Evolutionary conservation across 2,113 vertebrate genomes (phyloP).

Genomic region (Stegastes partitus): DNA sequence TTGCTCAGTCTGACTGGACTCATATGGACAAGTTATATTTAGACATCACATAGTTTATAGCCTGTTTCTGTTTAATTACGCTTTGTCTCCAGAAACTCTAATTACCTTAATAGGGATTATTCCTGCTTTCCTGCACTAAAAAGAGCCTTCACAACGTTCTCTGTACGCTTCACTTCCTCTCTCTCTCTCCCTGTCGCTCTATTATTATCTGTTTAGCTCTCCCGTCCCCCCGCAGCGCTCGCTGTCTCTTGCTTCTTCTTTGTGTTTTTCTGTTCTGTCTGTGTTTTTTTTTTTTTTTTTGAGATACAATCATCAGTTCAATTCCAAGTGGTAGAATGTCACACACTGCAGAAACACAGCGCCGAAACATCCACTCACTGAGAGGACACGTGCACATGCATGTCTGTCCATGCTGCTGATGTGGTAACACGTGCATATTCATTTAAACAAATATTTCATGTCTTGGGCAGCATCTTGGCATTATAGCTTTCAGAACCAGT

Average conservation of each 20-base stretch:
- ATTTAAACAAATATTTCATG: slow-evolving; percentile 10
- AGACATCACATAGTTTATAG: slow-evolving; percentile 58
- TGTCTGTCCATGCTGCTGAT: slow-evolving; percentile 14
- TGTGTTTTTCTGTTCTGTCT: not conserved
- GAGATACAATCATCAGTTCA: slow-evolving; percentile 34
- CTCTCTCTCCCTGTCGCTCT: not conserved
- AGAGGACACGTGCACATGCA: not conserved
- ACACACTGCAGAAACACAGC: slow-evolving; percentile 7
- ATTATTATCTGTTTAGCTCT: slow-evolving; percentile 35
- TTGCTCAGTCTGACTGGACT: slow-evolving; percentile 27
- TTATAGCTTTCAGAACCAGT: not conserved
- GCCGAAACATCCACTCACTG: not conserved
- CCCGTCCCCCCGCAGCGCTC: slow-evolving; percentile 18
- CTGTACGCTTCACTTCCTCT: slow-evolving; percentile 8
- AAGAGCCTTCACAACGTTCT: slow-evolving; percentile 29
- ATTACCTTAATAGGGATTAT: slow-evolving; percentile 74
- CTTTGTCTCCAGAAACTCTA: slow-evolving; percentile 68
- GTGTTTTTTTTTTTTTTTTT: not conserved
- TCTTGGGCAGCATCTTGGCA: not conserved
- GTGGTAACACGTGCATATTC: not conserved
- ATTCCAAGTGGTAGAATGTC: slow-evolving; percentile 10
- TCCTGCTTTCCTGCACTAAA: slow-evolving; percentile 53
- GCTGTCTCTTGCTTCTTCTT: slow-evolving; percentile 12
- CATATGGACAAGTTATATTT: slow-evolving; percentile 58
- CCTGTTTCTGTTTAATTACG: slow-evolving; percentile 71